Evolutionary conservation across 2,797 vertebrate genomes (phyloP).

Genomic region (Moxostoma hubbsi): DNA sequence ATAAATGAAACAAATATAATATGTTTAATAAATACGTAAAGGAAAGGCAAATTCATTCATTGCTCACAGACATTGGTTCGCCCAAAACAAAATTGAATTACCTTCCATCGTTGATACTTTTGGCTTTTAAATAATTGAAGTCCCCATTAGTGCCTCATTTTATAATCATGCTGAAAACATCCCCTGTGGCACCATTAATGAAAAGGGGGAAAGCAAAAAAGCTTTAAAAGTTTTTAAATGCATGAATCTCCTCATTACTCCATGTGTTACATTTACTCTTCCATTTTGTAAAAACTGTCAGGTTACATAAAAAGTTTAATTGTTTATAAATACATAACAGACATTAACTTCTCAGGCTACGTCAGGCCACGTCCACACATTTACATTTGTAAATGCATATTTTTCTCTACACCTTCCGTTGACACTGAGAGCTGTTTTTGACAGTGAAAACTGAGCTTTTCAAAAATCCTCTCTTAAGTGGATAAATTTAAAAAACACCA

Average conservation of each 20-base stretch:
- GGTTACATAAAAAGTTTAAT: background rate
- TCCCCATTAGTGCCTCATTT: slow-evolving; percentile 43
- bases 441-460: no score
- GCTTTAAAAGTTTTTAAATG: slow-evolving; percentile 7
- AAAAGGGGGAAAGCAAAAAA: background rate
- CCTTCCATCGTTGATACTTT: slow-evolving; percentile 15
- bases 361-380: no score
- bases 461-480: no score
- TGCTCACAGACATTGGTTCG: background rate
- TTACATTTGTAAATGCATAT: no score
- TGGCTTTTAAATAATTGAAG: slow-evolving; percentile 48
- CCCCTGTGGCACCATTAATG: slow-evolving; percentile 28
- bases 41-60: background rate
- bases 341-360: background rate
- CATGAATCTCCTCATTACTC: background rate
- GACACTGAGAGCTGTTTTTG: no score
- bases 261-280: background rate
- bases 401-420: no score
- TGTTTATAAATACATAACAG: background rate
- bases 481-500: no score
- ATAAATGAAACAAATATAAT: slow-evolving; percentile 1
- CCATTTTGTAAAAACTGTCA: background rate
- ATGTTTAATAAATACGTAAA: background rate
- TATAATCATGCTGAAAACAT: slow-evolving; percentile 21
- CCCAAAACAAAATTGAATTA: slow-evolving; percentile 28